Base-by-base conservation (phyloP, 2,797 vertebrate genomes). In the Sebastes dallii region DNA sequence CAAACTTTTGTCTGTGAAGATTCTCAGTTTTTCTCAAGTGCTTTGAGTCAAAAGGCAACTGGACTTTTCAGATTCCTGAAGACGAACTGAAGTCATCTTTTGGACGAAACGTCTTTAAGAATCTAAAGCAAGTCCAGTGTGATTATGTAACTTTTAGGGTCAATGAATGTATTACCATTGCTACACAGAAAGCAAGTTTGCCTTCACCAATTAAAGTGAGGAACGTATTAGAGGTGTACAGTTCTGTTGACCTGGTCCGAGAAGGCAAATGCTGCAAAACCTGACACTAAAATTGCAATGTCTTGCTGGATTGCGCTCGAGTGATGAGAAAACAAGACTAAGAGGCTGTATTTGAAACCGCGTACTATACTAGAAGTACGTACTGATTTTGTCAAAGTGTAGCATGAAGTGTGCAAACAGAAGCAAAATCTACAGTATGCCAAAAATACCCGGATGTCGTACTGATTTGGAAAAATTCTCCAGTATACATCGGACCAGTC, bases 1-100 rank as follows among this genome's bases (percentile, higher is more conserved):
- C 8, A 39, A 79, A 58, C 50, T 67, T 80, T 78, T 68, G 64
- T 75, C 69, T 60, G 25, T 34, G 50, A 74, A 58, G 32, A 56
- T 34, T 62, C 36, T 39, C 13, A 39, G 36, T 39, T 39, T 39
- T 39, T 39, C 36, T 39, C 5, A 14, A 13, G 7, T 32, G 36
- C 39, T 20, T 65, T 36, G 59, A 59, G 25, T 58, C 8, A 27
- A 50, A 39, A 20, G 2, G 7, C 8, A 74, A 30, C 36, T 36
- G 12, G 56, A 52, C 1, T 32, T n/a, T 32, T n/a, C 3, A 58
- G 29, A 11, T 8, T 72, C 8, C 24, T 20, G 32, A 46, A 46
- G 42, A 46, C 2, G 2, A 56, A 32, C 5, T 11, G 5, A 59
- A 30, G 58, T 0, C 2, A 14, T 30, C 8, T 30, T 60, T 60